Base-by-base conservation (phyloP, 2,888 invertebrate genomes). In the Cheilosia impressa region DNA sequence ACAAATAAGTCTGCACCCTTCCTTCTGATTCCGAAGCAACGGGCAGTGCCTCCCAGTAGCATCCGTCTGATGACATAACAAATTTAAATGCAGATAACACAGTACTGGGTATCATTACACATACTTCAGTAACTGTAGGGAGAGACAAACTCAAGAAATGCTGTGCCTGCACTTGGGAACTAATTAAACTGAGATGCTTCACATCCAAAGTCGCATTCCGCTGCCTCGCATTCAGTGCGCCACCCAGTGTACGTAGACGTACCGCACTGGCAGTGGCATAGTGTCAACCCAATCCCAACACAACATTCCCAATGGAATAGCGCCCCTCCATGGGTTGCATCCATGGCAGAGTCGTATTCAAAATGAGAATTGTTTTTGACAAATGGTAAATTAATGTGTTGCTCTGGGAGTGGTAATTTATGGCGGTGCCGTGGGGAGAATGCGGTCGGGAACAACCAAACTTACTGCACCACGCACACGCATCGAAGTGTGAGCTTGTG, bases 341-440 rank as follows among this genome's bases (percentile, higher is more conserved):
- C 58, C 62, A 58, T 72, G 57, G 60, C 57, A 82, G 47, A 17
- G 45, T 47, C n/a, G 52, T 52, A 52, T 52, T 78, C 66, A 41
- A 68, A 72, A 69, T 58, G 75, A 57, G 63, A 81, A 79, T 73
- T 79, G 83, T 79, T 78, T 78, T 73, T 79, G 83, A 83, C 83
- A 83, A 69, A 81, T 62, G 34, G 68, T 69, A 53, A 68, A 73
- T 79, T 66, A 83, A 78, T 78, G 72, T 68, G 55, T 73, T 73
- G 50, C 19, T 55, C 24, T 24, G 82, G 57, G 50, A 52, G 52
- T 10, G 72, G 55, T 72, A 63, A 82, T 72, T 72, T 79, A 72
- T 66, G 58, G 52, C 17, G 15, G 6, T 9, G 50, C 34, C 15
- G 19, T 4, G 4, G 52, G 38, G 38, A 13, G 38, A 43, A 10